Evolutionary conservation across 2,888 invertebrate species (phyloP).

Genomic region (Cataglyphis cursor): DNA sequence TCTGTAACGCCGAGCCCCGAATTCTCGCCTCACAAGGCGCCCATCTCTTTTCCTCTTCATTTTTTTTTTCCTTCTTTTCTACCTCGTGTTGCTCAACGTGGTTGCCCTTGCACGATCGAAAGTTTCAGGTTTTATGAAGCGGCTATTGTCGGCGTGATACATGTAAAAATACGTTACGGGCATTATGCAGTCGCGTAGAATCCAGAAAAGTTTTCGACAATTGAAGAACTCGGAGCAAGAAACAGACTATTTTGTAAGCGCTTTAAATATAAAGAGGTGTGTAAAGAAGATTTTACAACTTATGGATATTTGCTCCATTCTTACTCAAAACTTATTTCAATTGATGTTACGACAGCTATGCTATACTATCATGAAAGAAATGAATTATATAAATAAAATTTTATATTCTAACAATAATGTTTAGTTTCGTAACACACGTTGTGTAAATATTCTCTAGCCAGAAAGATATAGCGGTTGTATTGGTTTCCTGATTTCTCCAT

Average conservation of each 20-base stretch:
- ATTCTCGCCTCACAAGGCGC: slow-evolving; percentile 77
- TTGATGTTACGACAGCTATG: not conserved
- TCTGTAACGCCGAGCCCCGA: slow-evolving; percentile 76
- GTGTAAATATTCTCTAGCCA: not conserved
- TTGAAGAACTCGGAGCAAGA: not conserved
- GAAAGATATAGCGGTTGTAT: not conserved
- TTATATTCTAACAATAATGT: not conserved
- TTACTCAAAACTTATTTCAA: not conserved
- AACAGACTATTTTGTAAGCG: not conserved
- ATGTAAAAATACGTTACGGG: slow-evolving; percentile 46
- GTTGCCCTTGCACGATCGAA: slow-evolving; percentile 51
- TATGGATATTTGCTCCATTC: not conserved
- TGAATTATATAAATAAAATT: not conserved
- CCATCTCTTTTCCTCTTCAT: slow-evolving; percentile 40
- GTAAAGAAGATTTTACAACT: not conserved
- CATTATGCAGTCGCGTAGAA: slow-evolving; percentile 41
- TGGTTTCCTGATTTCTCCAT: slow-evolving; percentile 6
- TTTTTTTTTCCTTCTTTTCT: slow-evolving; percentile 15
- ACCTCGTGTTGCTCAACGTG: slow-evolving; percentile 34
- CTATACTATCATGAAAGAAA: not conserved
- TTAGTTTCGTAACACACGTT: not conserved
- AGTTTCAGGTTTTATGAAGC: slow-evolving; percentile 53
- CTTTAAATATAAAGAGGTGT: not conserved
- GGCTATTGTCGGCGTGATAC: slow-evolving; percentile 52
- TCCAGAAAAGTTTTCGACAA: not conserved